These are phyloP conservation scores for Drosophila mauritiana DNA, from an alignment of 1,140 invertebrate genomes.

Conservation along the genomic window DNA sequence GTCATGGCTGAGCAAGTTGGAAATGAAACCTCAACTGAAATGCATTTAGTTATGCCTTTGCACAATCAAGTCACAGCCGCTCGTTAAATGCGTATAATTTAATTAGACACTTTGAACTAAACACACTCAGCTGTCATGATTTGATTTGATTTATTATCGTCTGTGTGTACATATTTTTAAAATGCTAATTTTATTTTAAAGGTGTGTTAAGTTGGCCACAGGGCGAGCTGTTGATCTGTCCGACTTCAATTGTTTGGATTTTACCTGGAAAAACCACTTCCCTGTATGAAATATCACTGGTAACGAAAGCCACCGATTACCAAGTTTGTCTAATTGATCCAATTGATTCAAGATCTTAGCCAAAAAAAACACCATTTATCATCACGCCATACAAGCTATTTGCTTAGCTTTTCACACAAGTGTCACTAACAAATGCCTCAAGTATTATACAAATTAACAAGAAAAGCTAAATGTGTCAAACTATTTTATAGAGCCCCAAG, in stretches of 20 bases:
- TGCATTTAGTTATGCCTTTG: slow-evolving; percentile 76
- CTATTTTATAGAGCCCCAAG: slow-evolving; percentile 22
- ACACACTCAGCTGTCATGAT: slow-evolving; percentile 53
- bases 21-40: slow-evolving; percentile 39
- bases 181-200: slow-evolving; percentile 54
- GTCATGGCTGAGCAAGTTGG: slow-evolving; percentile 44
- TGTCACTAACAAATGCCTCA: slow-evolving; percentile 33
- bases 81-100: slow-evolving; percentile 77
- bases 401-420: slow-evolving; percentile 37
- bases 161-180: slow-evolving; percentile 29
- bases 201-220: slow-evolving; percentile 14
- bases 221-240: neutral
- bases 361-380: slow-evolving; percentile 5
- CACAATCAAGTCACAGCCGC: slow-evolving; percentile 74
- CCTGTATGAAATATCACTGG: too few relatives aligned
- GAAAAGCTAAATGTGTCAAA: slow-evolving; percentile 35
- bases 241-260: neutral
- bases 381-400: slow-evolving; percentile 18
- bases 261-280: too few relatives aligned
- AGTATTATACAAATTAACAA: slow-evolving; percentile 35
- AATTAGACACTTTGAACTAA: slow-evolving; percentile 78
- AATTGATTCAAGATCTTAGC: neutral
- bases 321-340: slow-evolving; percentile 10
- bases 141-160: slow-evolving; percentile 53
- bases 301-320: neutral